Conservation (phyloP, 2,888 invertebrate species). For the Stenolophus ochropezus region DNA sequence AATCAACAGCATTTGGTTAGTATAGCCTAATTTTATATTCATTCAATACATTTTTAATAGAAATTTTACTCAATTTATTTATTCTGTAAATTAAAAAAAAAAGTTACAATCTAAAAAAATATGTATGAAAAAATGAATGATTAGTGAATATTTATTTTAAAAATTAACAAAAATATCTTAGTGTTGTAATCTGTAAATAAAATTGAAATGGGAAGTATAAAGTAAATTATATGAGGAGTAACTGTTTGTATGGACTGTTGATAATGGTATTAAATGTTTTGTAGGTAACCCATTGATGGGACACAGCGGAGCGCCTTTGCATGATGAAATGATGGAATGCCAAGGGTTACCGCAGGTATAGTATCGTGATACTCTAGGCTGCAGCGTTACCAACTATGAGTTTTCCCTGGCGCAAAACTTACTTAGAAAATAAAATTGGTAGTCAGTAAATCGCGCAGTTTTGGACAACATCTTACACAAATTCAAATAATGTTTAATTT, state of each 20-base stretch:
- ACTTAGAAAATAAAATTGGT: constrained; percentile 32
- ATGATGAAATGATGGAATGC: constrained; percentile 59
- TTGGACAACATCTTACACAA: constrained; percentile 23
- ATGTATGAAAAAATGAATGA: too few species aligned
- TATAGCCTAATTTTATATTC: background rate
- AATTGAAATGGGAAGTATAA: too few species aligned
- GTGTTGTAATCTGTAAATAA: too few species aligned
- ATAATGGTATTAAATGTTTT: too few species aligned
- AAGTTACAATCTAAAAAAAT: too few species aligned
- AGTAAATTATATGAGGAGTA: too few species aligned
- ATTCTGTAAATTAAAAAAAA: too few species aligned
- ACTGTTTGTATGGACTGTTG: too few species aligned
- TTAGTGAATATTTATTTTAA: too few species aligned
- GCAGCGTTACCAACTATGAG: constrained; percentile 49
- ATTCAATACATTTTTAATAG: too few species aligned
- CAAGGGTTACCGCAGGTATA: constrained; percentile 59
- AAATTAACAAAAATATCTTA: too few species aligned
- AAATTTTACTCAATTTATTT: too few species aligned
- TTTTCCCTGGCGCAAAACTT: constrained; percentile 47
- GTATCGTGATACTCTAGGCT: constrained; percentile 34
- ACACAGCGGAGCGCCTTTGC: constrained; percentile 33
- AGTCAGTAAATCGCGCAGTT: background rate
- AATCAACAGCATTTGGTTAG: constrained; percentile 45
- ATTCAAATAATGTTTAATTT: background rate
- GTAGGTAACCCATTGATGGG: constrained; percentile 53